phyloP scores from a whole-genome alignment of 2,888 invertebrate genomes.

The Pseudococcus jackbeardsleyi region DNA sequence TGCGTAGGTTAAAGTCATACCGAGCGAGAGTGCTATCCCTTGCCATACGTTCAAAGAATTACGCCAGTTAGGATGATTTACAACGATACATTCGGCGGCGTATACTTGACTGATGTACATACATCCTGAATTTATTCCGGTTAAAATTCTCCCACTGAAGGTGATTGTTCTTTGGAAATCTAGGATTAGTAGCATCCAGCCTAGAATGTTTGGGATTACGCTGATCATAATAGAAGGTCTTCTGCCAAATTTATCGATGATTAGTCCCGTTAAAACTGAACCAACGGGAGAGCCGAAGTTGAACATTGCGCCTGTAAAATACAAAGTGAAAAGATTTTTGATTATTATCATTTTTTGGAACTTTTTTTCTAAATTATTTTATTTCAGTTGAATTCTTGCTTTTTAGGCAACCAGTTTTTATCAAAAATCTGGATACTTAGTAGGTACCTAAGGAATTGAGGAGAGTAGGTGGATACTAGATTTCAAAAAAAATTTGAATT shows the following conservation, averaged over 20 bases:
- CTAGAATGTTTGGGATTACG: conserved; percentile 16
- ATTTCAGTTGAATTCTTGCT: too few relatives aligned
- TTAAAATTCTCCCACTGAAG: conserved; percentile 69
- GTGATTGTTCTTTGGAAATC: not conserved
- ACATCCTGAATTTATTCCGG: conserved; percentile 71
- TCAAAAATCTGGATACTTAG: too few relatives aligned
- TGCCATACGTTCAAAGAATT: conserved; percentile 39
- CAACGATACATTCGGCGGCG: conserved; percentile 69
- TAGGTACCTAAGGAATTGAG: too few relatives aligned
- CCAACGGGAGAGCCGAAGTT: conserved; percentile 11
- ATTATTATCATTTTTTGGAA: too few relatives aligned
- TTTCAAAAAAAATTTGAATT: too few relatives aligned
- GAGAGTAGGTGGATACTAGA: too few relatives aligned
- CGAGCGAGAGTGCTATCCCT: not conserved
- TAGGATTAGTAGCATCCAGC: conserved; percentile 28
- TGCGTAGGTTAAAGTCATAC: conserved; percentile 70
- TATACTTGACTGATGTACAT: conserved; percentile 74
- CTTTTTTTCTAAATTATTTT: too few relatives aligned
- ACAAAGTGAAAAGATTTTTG: not conserved
- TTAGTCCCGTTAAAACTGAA: conserved; percentile 26
- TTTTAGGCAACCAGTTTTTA: too few relatives aligned
- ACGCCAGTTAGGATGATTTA: conserved; percentile 58
- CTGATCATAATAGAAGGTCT: conserved; percentile 16
- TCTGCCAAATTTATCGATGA: conserved; percentile 53
- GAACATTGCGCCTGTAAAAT: not conserved